Evolutionary conservation across 2,113 vertebrate species (phyloP).

Genomic region (Setophaga kirtlandii): DNA sequence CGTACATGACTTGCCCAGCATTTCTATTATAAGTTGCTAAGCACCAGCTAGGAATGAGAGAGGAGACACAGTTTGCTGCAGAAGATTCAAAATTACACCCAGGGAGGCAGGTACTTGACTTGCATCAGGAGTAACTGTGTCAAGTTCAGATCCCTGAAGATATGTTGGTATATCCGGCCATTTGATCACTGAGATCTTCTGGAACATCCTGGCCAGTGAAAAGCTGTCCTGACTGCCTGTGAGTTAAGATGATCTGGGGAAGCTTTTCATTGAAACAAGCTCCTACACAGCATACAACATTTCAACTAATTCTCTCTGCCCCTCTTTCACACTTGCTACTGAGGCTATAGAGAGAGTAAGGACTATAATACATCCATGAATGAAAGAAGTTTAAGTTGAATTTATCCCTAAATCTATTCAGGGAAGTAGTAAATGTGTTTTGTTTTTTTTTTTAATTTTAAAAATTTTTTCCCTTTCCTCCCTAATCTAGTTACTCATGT

Average conservation of each 20-base stretch:
- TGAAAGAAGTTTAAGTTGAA: background rate
- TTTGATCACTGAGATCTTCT: background rate
- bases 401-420: background rate
- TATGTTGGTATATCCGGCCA: background rate
- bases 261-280: background rate
- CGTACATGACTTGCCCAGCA: background rate
- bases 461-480: rapidly evolving
- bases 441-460: background rate
- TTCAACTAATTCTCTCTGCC: background rate
- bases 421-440: background rate
- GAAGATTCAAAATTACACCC: background rate
- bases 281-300: background rate
- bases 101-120: background rate
- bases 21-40: background rate
- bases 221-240: background rate
- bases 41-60: background rate
- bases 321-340: background rate
- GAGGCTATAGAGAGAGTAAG: background rate
- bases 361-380: background rate
- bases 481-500: background rate
- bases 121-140: background rate
- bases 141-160: background rate
- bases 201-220: background rate
- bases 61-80: background rate
- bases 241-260: background rate